Base-by-base conservation (phyloP, 2,888 invertebrate species). In the Alloplasta piceator region DNA sequence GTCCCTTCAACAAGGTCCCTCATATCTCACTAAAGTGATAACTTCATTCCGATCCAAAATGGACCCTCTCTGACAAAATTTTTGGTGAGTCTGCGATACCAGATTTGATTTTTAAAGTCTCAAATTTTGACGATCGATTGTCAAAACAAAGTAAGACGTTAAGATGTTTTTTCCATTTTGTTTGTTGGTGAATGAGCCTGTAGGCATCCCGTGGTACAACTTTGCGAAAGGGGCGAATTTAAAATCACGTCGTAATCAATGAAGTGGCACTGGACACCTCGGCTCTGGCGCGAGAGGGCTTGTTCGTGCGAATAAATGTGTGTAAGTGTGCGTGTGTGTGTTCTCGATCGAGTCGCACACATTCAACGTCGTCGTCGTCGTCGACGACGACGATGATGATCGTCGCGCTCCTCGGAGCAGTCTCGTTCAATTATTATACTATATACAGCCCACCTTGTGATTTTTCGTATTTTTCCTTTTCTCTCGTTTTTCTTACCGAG, bases 221-320 rank as follows among this genome's bases (percentile, higher is more conserved):
- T 66, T 83, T 80, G 75, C 81, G 84, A 85, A 84, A 81, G 70
- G 81, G 82, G 76, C 78, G 81, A 84, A 82, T 86, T 86, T 84
- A 84, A 86, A 82, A 82, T 82, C 63, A 82, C 81, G 80, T 85
- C 83, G 82, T 80, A 85, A 87, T 86, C 86, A 87, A 86, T 86
- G 85, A 87, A 87, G 83, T 85, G 84, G 84, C 80, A 82, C 66
- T 82, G 80, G 83, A 82, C 83, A 82, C 83, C 83, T 82, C 74
- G 58, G 52, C 56, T 63, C 70, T 14, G 56, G 55, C 77, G 70
- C 56, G 64, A 70, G 67, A 67, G 60, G 72, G 50, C 26, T 3
- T 26, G 26, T 67, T 64, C 64, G 70, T 60, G 80, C 26, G 26
- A 26, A 26, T 50, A 71, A 63, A 61, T 43, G 10, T 10, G 10